phyloP scores from a whole-genome alignment of 2,797 vertebrate genomes.

The Enteromius fasciolatus region DNA sequence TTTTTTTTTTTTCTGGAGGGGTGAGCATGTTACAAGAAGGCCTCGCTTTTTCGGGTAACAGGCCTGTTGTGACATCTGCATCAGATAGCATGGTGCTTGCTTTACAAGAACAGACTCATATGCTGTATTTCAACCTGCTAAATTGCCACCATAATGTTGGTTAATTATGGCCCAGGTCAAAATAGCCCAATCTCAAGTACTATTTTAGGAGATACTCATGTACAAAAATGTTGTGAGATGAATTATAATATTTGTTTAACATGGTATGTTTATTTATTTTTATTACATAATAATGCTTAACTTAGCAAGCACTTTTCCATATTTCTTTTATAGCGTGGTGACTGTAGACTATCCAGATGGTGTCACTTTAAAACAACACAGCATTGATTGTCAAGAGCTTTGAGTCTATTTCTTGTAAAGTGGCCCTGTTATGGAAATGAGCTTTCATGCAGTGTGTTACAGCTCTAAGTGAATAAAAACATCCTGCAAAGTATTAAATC shows the following conservation, averaged over 20 bases:
- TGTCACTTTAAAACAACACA: neutral
- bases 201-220: neutral
- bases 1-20: conserved; percentile 68
- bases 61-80: conserved; percentile 50
- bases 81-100: conserved; percentile 55
- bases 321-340: neutral
- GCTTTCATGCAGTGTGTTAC: neutral
- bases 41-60: conserved; percentile 73
- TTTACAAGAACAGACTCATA: conserved; percentile 64
- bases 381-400: neutral
- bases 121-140: neutral
- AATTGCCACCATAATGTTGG: neutral
- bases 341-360: neutral
- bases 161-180: neutral
- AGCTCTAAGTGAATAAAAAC: too few species aligned
- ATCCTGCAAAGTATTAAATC: too few species aligned
- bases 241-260: neutral
- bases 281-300: neutral
- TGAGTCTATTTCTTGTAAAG: neutral
- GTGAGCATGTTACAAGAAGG: conserved; percentile 68
- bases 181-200: neutral
- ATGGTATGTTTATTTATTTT: neutral
- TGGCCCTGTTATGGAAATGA: too few species aligned
- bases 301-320: too few species aligned
- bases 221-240: neutral